Evolutionary conservation across 2,797 vertebrate genomes (phyloP), one percentile per base, ranked within the genome.

Genomic region (Paramormyrops hopkinsi): DNA sequence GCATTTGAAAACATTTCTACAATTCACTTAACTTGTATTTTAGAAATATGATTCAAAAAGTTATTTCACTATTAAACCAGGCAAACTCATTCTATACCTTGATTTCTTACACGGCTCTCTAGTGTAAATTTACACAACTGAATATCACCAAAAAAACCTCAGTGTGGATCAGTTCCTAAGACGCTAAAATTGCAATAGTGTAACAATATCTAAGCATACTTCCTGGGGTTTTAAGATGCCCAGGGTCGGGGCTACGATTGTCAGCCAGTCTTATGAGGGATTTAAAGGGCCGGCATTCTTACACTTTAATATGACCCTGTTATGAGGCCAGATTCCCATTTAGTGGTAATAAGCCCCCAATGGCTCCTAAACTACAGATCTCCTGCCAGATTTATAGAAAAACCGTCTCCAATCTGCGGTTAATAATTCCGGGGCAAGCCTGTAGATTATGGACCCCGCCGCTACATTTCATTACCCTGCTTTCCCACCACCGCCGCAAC

Each of bases 381-480:
- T 89, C 92, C 17, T 87, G 89, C 89, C 89, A 89, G 90, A 91
- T 93, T 93, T 92, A 92, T 92, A 92, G 91, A 94, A 94, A 90
- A 90, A 89, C 92, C 92, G 90, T 88, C 93, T 93, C 90, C 90
- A 91, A 93, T 94, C 93, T 93, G 89, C 33, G 88, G 94, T 95
- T 95, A 95, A 95, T 95, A 94, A 94, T 92, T 92, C 91, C 92
- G 85, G 89, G 89, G 92, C 86, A 92, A 89, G 62, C 87, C 84
- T 73, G 51, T 89, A 89, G 91, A 93, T 93, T 91, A 94, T 91
- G 37, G 73, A 65, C 89, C 73, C 56, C 90, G 48, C 88, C 90
- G 91, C 89, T 92, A 89, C 91, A 65, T 84, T 88, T 87, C 79
- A 46, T 87, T 89, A 87, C 48, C 44, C 82, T 87, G 33, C 44